Conservation (phyloP, 2,888 invertebrate genomes). For the Tetragonula carbonaria region DNA sequence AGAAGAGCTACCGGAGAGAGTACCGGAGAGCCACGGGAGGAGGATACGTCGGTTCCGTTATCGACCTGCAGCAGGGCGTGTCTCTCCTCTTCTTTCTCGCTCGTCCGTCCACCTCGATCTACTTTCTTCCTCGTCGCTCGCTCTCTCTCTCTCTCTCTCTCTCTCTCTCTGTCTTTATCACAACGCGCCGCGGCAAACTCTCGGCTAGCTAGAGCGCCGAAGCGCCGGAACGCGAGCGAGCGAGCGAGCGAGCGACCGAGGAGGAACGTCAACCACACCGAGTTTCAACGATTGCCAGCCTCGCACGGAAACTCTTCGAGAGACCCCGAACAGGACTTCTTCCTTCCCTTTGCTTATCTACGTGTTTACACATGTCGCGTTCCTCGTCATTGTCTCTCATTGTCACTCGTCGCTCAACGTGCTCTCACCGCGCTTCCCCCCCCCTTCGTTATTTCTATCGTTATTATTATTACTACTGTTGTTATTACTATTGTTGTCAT, state of each 20-base stretch:
- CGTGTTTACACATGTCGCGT: no score
- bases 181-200: conserved; percentile 5
- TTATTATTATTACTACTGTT: conserved; percentile 34
- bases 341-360: no score
- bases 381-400: conserved; percentile 15
- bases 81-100: conserved; percentile 68
- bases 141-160: no score
- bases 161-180: conserved; percentile 39
- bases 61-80: conserved; percentile 74
- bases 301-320: conserved; percentile 3
- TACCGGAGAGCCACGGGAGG: conserved; percentile 68
- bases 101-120: conserved; percentile 24
- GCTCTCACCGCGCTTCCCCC: conserved; percentile 39
- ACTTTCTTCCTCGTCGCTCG: conserved; percentile 50
- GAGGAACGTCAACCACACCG: conserved; percentile 42
- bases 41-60: conserved; percentile 75
- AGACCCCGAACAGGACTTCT: no score
- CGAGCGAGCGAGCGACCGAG: background rate
- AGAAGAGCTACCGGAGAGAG: conserved; percentile 67
- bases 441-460: conserved; percentile 67
- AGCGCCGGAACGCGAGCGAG: background rate
- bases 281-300: conserved; percentile 67
- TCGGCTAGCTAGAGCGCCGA: conserved; percentile 37
- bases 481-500: conserved; percentile 71
- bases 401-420: conserved; percentile 66